Evolutionary conservation across 1,140 invertebrate genomes (phyloP).

Genomic region (Arion vulgaris): DNA sequence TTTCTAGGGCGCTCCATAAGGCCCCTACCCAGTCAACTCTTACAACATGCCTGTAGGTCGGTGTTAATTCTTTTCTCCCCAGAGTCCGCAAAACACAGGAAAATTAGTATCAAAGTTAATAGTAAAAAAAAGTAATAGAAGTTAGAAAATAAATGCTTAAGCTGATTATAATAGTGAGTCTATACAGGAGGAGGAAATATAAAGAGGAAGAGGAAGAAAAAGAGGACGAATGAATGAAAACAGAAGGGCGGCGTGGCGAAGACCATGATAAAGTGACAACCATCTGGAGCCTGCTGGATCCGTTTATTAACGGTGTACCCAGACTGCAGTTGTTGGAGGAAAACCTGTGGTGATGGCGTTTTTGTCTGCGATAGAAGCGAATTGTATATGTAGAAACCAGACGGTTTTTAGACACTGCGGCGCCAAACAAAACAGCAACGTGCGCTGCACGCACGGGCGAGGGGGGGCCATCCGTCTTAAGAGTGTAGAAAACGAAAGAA

Average conservation of each 20-base stretch:
- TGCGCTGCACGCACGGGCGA: background rate
- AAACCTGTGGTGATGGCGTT: background rate
- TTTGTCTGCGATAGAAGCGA: background rate
- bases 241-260: too few relatives aligned
- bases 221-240: background rate
- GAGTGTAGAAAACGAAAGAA: background rate
- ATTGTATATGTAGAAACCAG: slow-evolving; percentile 17
- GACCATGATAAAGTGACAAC: background rate
- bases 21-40: too few relatives aligned
- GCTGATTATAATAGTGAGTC: too few relatives aligned
- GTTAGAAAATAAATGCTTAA: too few relatives aligned
- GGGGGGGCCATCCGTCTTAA: background rate
- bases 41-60: too few relatives aligned
- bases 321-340: background rate
- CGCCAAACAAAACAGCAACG: slow-evolving; percentile 22
- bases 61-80: too few relatives aligned
- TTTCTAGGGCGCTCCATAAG: too few relatives aligned
- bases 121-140: too few relatives aligned
- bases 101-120: too few relatives aligned
- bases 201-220: too few relatives aligned
- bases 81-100: too few relatives aligned
- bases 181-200: background rate
- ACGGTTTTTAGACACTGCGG: background rate
- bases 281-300: background rate
- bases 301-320: background rate